Percentiles rank a stretch among this genome's conserved stretches.
phyloP scores from a whole-genome alignment of 2,113 vertebrate genomes.

The Eptatretus burgeri region DNA sequence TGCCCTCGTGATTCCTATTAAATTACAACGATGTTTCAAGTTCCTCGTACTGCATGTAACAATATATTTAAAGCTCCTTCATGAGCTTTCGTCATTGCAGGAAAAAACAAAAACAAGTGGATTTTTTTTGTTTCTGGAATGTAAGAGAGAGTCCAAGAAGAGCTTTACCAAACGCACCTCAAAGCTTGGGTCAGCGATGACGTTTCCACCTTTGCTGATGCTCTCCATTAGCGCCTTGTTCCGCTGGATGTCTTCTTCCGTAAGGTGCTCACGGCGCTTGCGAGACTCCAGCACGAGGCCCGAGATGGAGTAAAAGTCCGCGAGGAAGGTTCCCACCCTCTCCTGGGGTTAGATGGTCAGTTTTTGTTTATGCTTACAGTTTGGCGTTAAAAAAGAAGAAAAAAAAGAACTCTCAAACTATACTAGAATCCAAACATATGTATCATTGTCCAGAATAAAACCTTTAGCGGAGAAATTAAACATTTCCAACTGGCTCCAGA shows the following conservation, averaged over 20 bases:
- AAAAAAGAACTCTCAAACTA: conserved; percentile 10
- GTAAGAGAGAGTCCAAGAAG: too few species aligned
- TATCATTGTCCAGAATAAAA: too few species aligned
- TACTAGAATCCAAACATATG: too few species aligned
- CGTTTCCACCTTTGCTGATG: conserved; percentile 76
- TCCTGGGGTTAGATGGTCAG: conserved; percentile 24
- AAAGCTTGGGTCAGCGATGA: conserved; percentile 62
- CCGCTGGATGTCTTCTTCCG: conserved; percentile 82
- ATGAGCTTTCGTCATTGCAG: too few species aligned
- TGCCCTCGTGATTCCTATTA: too few species aligned
- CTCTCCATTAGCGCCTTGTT: conserved; percentile 99
- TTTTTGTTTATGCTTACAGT: too few species aligned
- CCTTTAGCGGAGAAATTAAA: too few species aligned
- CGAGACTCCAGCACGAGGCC: conserved; percentile 79
- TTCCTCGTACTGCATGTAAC: too few species aligned
- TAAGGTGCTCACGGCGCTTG: conserved; percentile 83
- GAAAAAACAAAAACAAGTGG: conserved; percentile 1
- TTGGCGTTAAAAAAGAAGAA: background rate
- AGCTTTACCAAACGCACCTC: conserved; percentile 27
- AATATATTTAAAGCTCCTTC: too few species aligned
- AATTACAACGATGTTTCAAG: too few species aligned
- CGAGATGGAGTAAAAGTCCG: conserved; percentile 82
- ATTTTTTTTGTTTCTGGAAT: too few species aligned
- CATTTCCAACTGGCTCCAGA: too few species aligned
- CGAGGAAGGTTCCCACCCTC: conserved; percentile 79